phyloP scores from a whole-genome alignment of 1,140 invertebrate genomes.

The Magallana ariakensis region DNA sequence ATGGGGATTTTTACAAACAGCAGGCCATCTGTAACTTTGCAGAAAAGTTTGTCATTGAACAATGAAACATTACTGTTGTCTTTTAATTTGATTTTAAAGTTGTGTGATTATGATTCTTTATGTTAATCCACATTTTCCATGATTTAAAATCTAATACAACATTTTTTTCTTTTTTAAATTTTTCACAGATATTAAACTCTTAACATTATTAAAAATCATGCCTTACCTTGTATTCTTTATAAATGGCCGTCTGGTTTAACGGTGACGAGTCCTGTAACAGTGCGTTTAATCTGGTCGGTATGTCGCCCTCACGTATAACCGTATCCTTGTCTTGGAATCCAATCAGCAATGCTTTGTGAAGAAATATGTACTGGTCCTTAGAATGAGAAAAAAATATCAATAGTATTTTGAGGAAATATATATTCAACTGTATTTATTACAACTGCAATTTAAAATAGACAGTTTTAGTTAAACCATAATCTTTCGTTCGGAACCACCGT shows the following conservation, averaged over 20 bases:
- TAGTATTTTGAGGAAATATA: neutral
- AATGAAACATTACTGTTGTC: too few species aligned
- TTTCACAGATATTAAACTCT: too few species aligned
- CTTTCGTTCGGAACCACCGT: neutral
- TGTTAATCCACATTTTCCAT: neutral
- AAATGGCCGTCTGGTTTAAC: neutral
- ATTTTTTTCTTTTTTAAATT: too few species aligned
- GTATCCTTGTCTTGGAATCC: neutral
- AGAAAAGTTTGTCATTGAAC: too few species aligned
- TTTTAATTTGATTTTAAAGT: too few species aligned
- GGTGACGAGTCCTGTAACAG: neutral
- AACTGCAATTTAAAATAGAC: too few species aligned
- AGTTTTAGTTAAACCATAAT: too few species aligned
- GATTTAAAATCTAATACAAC: too few species aligned
- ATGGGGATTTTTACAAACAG: too few species aligned
- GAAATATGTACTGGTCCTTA: neutral
- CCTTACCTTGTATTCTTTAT: neutral
- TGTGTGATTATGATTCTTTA: too few species aligned
- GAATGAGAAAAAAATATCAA: neutral
- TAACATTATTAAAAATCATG: neutral
- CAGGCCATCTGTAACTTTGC: too few species aligned
- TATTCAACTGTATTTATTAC: too few species aligned
- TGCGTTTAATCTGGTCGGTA: neutral
- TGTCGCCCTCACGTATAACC: neutral
- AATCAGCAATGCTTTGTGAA: neutral